Percentiles rank a stretch among this genome's conserved stretches.
Conservation (phyloP, 2,797 vertebrate species). For the Gorsachius magnificus region DNA sequence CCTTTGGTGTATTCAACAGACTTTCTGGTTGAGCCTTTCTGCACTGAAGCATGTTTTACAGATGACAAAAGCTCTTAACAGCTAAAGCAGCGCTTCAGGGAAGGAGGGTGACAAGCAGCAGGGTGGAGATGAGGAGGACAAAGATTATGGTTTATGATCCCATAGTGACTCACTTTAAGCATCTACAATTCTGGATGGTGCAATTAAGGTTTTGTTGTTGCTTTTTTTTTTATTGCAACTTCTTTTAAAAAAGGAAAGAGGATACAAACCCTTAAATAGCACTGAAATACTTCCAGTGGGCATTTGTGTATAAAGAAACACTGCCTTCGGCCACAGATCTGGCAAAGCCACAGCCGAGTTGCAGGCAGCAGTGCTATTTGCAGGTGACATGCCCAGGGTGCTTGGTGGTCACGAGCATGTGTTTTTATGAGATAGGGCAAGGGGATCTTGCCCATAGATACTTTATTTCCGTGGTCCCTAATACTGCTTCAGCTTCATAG, state of each 20-base stretch:
- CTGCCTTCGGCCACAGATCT: not conserved
- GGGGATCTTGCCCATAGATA: not conserved
- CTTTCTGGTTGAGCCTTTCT: not conserved
- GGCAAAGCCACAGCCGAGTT: not conserved
- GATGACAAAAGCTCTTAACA: not conserved
- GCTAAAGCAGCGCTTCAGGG: not conserved
- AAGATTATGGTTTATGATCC: not conserved
- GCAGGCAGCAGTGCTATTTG: not conserved
- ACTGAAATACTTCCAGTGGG: not conserved
- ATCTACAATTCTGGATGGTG: not conserved
- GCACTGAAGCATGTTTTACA: not conserved
- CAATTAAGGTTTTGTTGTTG: constrained; percentile 7
- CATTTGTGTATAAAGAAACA: not conserved
- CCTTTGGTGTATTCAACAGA: not conserved
- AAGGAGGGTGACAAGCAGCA: not conserved
- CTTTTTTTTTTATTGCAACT: not conserved
- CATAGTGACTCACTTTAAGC: not conserved
- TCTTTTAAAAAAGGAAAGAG: not conserved
- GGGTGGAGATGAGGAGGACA: constrained; percentile 25
- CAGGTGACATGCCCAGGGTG: not conserved
- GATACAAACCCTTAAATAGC: not conserved
- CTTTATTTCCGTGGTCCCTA: not conserved
- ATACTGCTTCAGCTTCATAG: not conserved
- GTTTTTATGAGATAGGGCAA: not conserved
- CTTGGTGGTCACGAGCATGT: not conserved